Evolutionary conservation across 2,888 invertebrate species (phyloP).

Genomic region (Chironomus tentans): DNA sequence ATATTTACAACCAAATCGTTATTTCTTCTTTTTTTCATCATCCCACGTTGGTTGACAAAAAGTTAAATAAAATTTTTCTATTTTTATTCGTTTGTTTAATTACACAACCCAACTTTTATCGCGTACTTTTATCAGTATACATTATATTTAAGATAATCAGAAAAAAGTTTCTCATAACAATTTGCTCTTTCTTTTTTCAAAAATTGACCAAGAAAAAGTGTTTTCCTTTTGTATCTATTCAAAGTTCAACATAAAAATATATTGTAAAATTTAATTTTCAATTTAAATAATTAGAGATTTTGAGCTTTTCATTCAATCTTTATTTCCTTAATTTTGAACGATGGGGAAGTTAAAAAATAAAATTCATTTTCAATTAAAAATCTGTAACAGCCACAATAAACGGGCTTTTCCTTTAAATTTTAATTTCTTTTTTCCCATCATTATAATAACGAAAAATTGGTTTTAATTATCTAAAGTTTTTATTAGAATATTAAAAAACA

Average conservation of each 20-base stretch:
- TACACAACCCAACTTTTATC: no score
- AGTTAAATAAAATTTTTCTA: no score
- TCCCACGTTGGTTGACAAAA: no score
- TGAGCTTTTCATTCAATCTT: neutral
- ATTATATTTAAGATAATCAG: no score
- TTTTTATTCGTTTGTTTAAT: no score
- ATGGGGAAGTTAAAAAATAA: neutral
- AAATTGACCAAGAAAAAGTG: neutral
- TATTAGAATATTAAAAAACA: slow-evolving; percentile 19
- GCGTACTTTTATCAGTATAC: no score
- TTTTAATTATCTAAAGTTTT: slow-evolving; percentile 25
- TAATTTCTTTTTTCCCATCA: neutral
- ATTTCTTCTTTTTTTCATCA: no score
- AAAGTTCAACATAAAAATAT: neutral
- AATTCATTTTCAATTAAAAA: slow-evolving; percentile 5
- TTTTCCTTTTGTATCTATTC: neutral
- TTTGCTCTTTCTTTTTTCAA: no score
- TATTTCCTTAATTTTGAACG: neutral
- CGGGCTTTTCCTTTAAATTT: neutral
- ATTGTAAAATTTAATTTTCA: neutral
- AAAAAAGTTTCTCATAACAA: no score
- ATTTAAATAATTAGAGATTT: neutral
- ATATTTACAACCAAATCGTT: neutral
- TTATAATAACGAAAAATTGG: slow-evolving; percentile 1
- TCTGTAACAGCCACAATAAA: neutral